Evolutionary conservation across 2,797 vertebrate species (phyloP).

Genomic region (Pipistrellus pipistrellus): DNA sequence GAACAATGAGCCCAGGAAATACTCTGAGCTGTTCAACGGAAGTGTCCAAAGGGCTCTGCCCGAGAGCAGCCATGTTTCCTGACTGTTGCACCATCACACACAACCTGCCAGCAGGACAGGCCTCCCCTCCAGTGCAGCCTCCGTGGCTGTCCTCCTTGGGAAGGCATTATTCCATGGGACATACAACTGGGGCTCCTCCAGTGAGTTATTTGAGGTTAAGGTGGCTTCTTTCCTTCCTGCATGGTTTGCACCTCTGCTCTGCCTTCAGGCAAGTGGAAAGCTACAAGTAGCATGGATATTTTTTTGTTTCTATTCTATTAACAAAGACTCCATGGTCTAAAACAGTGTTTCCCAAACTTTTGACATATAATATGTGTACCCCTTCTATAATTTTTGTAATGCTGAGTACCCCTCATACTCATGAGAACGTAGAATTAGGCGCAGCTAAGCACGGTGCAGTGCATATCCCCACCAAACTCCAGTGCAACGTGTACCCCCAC

Average conservation of each 20-base stretch:
- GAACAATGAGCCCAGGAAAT: background rate
- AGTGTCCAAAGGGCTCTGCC: background rate
- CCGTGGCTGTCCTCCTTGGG: background rate
- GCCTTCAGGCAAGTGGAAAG: background rate
- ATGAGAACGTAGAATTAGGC: too few species aligned
- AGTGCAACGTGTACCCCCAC: too few species aligned
- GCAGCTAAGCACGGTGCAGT: too few species aligned
- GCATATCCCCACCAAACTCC: too few species aligned
- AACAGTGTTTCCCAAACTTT: background rate
- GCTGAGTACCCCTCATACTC: too few species aligned
- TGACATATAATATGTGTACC: too few species aligned
- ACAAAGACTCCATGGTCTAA: background rate
- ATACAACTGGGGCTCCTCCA: too few species aligned
- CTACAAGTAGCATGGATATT: background rate
- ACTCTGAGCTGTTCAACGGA: background rate
- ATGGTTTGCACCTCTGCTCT: background rate
- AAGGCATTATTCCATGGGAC: too few species aligned
- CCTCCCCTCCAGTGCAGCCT: background rate
- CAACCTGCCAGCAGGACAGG: background rate
- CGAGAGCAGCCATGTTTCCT: rapidly evolving
- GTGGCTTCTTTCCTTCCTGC: background rate
- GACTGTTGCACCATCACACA: rapidly evolving
- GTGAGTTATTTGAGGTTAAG: background rate
- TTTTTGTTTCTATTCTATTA: background rate
- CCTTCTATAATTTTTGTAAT: too few species aligned